Base-by-base conservation (phyloP, 1,140 invertebrate genomes). In the Macrostomum lignano region DNA sequence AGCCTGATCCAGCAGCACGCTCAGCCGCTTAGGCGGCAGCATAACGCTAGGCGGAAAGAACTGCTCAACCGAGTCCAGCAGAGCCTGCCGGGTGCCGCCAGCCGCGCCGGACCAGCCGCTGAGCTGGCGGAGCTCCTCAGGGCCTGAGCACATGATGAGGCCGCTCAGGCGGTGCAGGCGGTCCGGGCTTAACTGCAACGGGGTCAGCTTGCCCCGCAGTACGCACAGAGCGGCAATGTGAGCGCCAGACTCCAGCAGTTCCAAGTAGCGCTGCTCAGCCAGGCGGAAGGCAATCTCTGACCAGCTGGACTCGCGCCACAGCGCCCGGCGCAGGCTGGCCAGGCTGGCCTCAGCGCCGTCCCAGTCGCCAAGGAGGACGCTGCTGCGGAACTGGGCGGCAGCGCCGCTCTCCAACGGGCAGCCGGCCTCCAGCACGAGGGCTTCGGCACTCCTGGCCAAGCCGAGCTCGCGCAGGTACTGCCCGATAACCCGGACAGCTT, bases 231-330 rank as follows among this genome's bases (percentile, higher is more conserved):
- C 84, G 51, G 91, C 81, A 41, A 91, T 58, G 32, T 73, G 70
- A 47, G 72, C 66, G 13, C 76, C 75, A 52, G 82, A 76, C 60
- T 91, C 82, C 42, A 93, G 63, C 55, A 70, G 71, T 64, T 93
- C 84, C 41, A 93, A 61, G 62, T 88, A 93, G 59, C 93, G 91
- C 64, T 93, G 81, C 57, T 94, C 81, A 42, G 88, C 60, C 36
- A 94, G 61, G 42, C 86, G 65, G 65, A 91, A 91, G n/a, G n/a
- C n/a, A n/a, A n/a, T n/a, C n/a, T n/a, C n/a, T n/a, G n/a, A n/a
- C n/a, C n/a, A n/a, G n/a, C n/a, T n/a, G n/a, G n/a, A n/a, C n/a
- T n/a, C n/a, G n/a, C n/a, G n/a, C n/a, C n/a, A n/a, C n/a, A n/a
- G n/a, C n/a, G n/a, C n/a, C n/a, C n/a, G n/a, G n/a, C n/a, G n/a